Evolutionary conservation across 2,888 invertebrate genomes (phyloP).

Genomic region (Linnaemya vulpina): DNA sequence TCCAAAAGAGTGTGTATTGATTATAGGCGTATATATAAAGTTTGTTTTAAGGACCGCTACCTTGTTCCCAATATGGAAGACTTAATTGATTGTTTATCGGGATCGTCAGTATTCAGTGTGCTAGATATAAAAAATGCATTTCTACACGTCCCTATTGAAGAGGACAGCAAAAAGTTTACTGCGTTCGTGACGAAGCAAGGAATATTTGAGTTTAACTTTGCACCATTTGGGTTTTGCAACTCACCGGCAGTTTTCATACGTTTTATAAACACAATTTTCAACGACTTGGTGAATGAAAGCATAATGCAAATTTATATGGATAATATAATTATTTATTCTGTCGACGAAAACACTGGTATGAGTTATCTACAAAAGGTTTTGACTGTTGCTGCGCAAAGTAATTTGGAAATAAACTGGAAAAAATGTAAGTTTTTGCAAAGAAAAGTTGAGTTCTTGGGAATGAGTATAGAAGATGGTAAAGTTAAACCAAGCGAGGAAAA

Average conservation of each 20-base stretch:
- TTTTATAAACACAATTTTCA: no score
- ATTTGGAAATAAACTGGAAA: conserved; percentile 70
- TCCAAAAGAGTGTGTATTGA: conserved; percentile 39
- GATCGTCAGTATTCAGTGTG: conserved; percentile 38
- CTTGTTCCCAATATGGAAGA: conserved; percentile 54
- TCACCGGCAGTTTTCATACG: conserved; percentile 26
- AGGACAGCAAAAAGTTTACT: no score
- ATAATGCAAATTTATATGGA: no score
- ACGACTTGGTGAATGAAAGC: no score
- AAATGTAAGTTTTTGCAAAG: conserved; percentile 70
- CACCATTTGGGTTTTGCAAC: neutral
- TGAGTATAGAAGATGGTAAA: conserved; percentile 54
- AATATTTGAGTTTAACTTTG: neutral
- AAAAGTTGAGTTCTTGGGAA: conserved; percentile 62
- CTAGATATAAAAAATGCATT: conserved; percentile 65
- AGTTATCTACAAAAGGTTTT: conserved; percentile 57
- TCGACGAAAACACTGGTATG: conserved; percentile 56
- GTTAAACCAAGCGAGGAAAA: conserved; percentile 59
- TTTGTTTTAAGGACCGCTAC: conserved; percentile 7
- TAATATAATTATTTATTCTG: conserved; percentile 25
- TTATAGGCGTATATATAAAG: conserved; percentile 51
- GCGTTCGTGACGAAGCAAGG: neutral
- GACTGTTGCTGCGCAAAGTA: conserved; percentile 44
- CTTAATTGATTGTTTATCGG: conserved; percentile 39
- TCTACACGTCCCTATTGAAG: conserved; percentile 64